A percentile compares a stretch with the other conserved stretches of the same genome.
phyloP scores from a whole-genome alignment of 2,797 vertebrate genomes.

The Gymnothorax reevesii region DNA sequence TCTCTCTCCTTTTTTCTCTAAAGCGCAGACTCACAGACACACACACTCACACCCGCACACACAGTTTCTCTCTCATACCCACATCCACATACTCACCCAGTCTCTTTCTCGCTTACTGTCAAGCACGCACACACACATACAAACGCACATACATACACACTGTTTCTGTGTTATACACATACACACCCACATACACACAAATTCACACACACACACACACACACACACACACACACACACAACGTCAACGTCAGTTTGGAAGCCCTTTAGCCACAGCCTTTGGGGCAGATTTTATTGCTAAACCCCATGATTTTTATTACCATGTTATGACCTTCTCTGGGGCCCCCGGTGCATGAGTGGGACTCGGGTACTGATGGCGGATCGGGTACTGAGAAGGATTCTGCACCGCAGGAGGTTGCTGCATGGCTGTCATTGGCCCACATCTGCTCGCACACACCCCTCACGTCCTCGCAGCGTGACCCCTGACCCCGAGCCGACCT shows the following conservation, averaged over 20 bases:
- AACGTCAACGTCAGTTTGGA: not conserved
- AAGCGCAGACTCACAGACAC: too few species aligned
- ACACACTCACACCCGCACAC: too few species aligned
- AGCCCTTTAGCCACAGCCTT: not conserved
- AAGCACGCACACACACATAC: too few species aligned
- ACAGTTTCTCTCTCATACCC: too few species aligned
- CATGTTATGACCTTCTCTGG: constrained; percentile 24
- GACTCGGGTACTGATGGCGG: not conserved
- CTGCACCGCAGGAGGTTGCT: not conserved
- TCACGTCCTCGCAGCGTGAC: not conserved
- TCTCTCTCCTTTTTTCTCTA: too few species aligned
- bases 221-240: not conserved
- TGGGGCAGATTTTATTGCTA: constrained; percentile 24
- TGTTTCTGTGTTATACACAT: too few species aligned
- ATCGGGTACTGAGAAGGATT: not conserved
- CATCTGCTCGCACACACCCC: not conserved
- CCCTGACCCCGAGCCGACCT: not conserved
- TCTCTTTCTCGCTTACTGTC: too few species aligned
- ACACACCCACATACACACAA: not conserved
- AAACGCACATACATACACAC: too few species aligned
- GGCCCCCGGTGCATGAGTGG: not conserved
- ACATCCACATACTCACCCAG: too few species aligned
- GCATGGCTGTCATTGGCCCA: not conserved
- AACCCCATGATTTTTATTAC: constrained; percentile 2
- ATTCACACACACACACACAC: not conserved